Conservation (phyloP, 2,113 vertebrate genomes). For the Empidonax alnorum region DNA sequence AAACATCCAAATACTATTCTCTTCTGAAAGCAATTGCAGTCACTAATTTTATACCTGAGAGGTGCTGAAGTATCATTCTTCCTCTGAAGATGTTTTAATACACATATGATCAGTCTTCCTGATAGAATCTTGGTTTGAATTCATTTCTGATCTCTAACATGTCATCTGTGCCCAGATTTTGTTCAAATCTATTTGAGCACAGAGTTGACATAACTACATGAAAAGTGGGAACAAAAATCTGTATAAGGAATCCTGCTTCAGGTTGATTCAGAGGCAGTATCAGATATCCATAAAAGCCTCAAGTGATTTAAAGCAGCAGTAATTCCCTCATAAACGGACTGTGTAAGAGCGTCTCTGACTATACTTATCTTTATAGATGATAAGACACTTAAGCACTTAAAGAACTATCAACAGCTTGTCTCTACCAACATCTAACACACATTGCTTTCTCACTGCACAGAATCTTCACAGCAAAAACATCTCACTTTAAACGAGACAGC, state of each 20-base stretch:
- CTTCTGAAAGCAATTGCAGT: background rate
- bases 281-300: slow-evolving; percentile 29
- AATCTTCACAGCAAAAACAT: background rate
- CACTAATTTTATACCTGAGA: background rate
- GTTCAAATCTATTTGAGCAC: background rate
- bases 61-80: background rate
- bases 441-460: background rate
- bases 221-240: background rate
- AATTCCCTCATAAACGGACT: slow-evolving; percentile 22
- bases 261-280: background rate
- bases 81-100: background rate
- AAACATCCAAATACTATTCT: background rate
- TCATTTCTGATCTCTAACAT: background rate
- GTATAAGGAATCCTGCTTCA: background rate
- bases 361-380: slow-evolving; percentile 23
- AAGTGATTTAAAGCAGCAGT: background rate
- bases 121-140: background rate
- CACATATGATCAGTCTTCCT: background rate
- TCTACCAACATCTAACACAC: background rate
- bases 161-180: background rate
- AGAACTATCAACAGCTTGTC: background rate
- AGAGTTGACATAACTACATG: background rate
- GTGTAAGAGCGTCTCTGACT: background rate
- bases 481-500: background rate
- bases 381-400: slow-evolving; percentile 15